These are phyloP conservation scores for Oxygymnocypris stewartii DNA, from an alignment of 2,113 vertebrate species.

Conservation along the genomic window DNA sequence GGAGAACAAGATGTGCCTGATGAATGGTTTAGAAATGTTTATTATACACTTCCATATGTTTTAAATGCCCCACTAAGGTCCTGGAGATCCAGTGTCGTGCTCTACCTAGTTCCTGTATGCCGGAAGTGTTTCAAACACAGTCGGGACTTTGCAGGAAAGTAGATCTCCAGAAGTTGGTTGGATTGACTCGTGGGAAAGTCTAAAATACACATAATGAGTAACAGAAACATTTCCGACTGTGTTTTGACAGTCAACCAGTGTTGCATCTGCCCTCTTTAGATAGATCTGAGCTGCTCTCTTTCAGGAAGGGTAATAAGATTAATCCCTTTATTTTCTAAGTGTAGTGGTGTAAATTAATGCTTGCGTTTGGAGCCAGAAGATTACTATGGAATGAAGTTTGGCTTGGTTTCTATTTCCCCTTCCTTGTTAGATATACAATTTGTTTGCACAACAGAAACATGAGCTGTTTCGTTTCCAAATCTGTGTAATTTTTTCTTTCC, in stretches of 20 bases:
- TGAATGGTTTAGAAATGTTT: conserved; percentile 60
- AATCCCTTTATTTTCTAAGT: conserved; percentile 62
- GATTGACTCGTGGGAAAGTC: conserved; percentile 62
- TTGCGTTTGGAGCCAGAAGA: conserved; percentile 77
- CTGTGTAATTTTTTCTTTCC: conserved; percentile 81
- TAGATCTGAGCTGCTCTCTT: conserved; percentile 58
- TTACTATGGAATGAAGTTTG: conserved; percentile 67
- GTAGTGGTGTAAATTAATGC: conserved; percentile 70
- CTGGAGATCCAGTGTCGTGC: not conserved
- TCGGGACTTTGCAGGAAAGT: conserved; percentile 61
- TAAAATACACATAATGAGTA: conserved; percentile 60
- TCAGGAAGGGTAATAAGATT: conserved; percentile 53
- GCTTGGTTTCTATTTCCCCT: conserved; percentile 58
- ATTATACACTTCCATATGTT: conserved; percentile 63
- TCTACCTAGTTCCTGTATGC: not conserved
- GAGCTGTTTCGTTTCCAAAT: conserved; percentile 86
- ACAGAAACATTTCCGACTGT: conserved; percentile 72
- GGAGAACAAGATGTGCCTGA: conserved; percentile 81
- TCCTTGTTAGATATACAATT: conserved; percentile 78
- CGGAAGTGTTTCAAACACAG: not conserved
- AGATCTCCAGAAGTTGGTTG: conserved; percentile 68
- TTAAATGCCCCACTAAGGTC: conserved; percentile 25
- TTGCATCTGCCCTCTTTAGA: conserved; percentile 70
- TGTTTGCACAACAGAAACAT: conserved; percentile 95
- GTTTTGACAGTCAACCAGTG: conserved; percentile 79